These are phyloP conservation scores for Tachypleus tridentatus DNA, from an alignment of 1,140 invertebrate genomes.

Conservation along the genomic window DNA sequence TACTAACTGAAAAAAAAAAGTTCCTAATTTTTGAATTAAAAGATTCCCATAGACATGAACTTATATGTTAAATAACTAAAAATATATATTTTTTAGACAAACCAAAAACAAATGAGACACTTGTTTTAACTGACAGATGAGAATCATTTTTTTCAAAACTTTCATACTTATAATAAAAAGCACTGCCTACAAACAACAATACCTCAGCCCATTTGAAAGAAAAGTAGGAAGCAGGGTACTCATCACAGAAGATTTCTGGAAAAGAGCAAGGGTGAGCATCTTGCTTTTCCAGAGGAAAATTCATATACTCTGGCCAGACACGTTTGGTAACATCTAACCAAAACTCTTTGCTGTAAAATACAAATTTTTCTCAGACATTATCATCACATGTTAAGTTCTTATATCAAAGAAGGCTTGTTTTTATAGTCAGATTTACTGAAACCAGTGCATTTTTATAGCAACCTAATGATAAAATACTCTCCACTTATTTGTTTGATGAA, in stretches of 20 bases:
- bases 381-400: not conserved
- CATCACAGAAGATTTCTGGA: conserved; percentile 36
- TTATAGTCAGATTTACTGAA: too few species aligned
- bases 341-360: conserved; percentile 44
- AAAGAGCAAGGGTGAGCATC: conserved; percentile 70
- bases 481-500: too few species aligned
- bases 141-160: too few species aligned
- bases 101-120: not conserved
- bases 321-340: conserved; percentile 62
- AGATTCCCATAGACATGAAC: too few species aligned
- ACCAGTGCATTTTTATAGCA: too few species aligned
- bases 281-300: conserved; percentile 55
- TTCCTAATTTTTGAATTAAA: too few species aligned
- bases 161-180: too few species aligned
- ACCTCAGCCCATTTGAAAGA: conserved; percentile 36
- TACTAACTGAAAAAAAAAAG: too few species aligned
- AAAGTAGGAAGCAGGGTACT: conserved; percentile 37
- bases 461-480: too few species aligned
- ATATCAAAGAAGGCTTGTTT: not conserved
- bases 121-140: not conserved
- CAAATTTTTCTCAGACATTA: not conserved
- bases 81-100: conserved; percentile 1
- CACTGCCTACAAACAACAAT: too few species aligned
- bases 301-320: conserved; percentile 63
- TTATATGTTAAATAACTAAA: too few species aligned